phyloP scores from a whole-genome alignment of 2,113 vertebrate species.

The Ascaphus truei region DNA sequence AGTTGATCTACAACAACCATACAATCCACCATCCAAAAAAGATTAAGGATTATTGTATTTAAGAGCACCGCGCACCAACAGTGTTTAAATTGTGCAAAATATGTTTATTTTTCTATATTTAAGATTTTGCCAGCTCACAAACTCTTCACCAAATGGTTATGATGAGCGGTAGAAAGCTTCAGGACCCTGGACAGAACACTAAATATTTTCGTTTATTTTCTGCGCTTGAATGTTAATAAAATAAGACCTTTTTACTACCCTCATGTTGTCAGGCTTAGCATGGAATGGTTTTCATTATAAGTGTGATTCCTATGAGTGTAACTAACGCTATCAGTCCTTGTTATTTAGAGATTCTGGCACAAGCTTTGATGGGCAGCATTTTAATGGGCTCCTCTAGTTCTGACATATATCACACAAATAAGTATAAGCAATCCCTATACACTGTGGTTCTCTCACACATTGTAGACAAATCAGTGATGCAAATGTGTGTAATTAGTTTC shows the following conservation, averaged over 20 bases:
- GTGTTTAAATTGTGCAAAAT: background rate
- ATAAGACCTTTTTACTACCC: constrained; percentile 4
- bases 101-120: constrained; percentile 20
- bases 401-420: too few species aligned
- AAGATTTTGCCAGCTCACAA: background rate
- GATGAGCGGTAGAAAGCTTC: background rate
- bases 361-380: too few species aligned
- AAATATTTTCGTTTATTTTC: background rate
- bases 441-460: too few species aligned
- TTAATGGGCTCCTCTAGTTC: too few species aligned
- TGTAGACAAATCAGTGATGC: too few species aligned
- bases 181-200: background rate
- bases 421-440: too few species aligned
- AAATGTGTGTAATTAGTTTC: too few species aligned
- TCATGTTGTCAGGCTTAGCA: background rate
- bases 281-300: background rate
- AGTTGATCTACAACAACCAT: background rate
- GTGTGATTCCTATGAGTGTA: too few species aligned
- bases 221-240: background rate
- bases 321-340: too few species aligned
- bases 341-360: too few species aligned
- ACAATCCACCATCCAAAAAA: background rate
- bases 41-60: background rate
- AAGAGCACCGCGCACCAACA: background rate
- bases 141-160: background rate